Conservation (phyloP, 2,113 vertebrate species). For the Cricetomys ansorgei region DNA sequence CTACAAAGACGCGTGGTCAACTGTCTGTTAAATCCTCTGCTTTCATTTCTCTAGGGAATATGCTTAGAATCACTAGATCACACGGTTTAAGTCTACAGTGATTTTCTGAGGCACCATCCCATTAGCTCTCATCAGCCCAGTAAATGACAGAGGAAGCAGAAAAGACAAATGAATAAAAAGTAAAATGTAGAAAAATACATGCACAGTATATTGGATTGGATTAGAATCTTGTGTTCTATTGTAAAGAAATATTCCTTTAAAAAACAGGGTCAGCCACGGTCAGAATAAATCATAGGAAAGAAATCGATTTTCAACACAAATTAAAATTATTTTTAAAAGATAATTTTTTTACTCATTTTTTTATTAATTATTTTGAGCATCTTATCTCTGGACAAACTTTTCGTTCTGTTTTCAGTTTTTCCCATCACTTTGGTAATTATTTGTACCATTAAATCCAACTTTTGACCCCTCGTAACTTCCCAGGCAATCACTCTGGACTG, state of each 20-base stretch:
- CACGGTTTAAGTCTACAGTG: not conserved
- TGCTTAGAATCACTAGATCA: not conserved
- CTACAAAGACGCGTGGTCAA: not conserved
- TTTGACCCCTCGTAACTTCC: not conserved
- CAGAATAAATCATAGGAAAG: not conserved
- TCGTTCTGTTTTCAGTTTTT: constrained; percentile 1
- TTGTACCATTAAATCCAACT: constrained; percentile 28
- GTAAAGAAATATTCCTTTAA: constrained; percentile 7
- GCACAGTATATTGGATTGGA: not conserved
- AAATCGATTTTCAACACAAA: not conserved
- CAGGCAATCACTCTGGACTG: constrained; percentile 39
- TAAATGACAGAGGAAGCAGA: not conserved
- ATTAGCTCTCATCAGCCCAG: not conserved
- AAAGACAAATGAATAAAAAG: not conserved
- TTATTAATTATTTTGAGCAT: not conserved
- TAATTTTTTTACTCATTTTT: not conserved
- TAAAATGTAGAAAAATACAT: not conserved
- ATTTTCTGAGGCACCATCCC: not conserved
- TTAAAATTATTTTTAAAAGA: not conserved
- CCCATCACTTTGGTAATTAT: not conserved
- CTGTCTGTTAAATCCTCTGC: not conserved
- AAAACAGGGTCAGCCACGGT: not conserved
- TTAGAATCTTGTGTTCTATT: not conserved
- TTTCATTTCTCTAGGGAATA: not conserved
- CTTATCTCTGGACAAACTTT: not conserved